Evolutionary conservation across 2,113 vertebrate species (phyloP).

Genomic region (Apteryx owenii): DNA sequence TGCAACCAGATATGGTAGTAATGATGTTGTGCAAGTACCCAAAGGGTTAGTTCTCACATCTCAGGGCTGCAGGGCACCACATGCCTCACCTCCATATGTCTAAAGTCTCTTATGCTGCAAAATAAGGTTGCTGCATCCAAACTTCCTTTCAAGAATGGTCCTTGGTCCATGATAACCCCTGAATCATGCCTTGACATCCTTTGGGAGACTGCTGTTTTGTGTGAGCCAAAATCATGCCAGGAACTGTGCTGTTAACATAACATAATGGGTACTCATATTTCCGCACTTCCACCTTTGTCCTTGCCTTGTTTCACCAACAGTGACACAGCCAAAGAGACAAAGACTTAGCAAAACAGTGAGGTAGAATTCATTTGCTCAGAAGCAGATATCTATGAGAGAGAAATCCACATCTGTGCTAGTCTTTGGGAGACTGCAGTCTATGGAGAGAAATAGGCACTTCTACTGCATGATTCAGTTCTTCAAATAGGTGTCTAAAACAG

Average conservation of each 20-base stretch:
- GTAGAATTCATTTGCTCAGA: background rate
- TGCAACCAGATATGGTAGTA: background rate
- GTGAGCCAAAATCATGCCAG: background rate
- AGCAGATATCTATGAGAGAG: background rate
- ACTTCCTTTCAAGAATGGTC: background rate
- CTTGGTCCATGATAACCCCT: background rate
- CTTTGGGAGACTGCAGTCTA: background rate
- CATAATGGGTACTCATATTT: rapidly evolving
- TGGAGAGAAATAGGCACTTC: background rate
- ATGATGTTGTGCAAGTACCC: background rate
- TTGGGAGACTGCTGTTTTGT: background rate
- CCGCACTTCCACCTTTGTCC: rapidly evolving
- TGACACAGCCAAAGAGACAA: background rate
- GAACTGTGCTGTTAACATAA: background rate
- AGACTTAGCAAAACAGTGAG: background rate
- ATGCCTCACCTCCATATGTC: background rate
- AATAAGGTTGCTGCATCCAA: background rate
- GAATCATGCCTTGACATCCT: background rate
- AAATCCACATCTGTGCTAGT: background rate
- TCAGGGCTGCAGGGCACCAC: background rate
- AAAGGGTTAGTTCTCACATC: background rate
- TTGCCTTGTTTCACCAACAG: background rate
- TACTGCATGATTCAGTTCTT: background rate
- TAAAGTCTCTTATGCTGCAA: background rate
- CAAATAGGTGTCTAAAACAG: background rate